Percentiles rank a stretch among this genome's conserved stretches.
phyloP scores from a whole-genome alignment of 2,888 invertebrate genomes.

The Sphaerophoria taeniata region DNA sequence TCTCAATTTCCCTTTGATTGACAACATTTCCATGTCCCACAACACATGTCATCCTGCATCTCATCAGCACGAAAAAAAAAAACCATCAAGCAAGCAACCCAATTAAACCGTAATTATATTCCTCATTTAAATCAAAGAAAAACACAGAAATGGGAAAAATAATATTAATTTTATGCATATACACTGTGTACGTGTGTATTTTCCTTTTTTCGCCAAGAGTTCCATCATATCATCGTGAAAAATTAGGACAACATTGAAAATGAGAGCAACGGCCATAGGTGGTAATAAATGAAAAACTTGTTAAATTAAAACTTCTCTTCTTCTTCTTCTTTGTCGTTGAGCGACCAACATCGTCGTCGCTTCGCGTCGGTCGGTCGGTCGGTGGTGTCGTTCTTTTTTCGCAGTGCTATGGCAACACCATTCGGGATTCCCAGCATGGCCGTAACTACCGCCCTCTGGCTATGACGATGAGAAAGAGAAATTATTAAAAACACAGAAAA shows the following conservation, averaged over 20 bases:
- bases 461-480: slow-evolving; percentile 40
- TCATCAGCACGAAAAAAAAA: too few relatives aligned
- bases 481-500: slow-evolving; percentile 30
- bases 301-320: slow-evolving; percentile 65
- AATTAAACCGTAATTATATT: slow-evolving; percentile 61
- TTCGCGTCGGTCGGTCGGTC: too few relatives aligned
- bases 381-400: too few relatives aligned
- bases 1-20: slow-evolving; percentile 36
- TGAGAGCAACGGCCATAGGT: slow-evolving; percentile 70
- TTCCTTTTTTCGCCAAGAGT: slow-evolving; percentile 1
- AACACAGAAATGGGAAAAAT: slow-evolving; percentile 14
- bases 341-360: too few relatives aligned
- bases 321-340: too few relatives aligned
- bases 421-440: slow-evolving; percentile 45
- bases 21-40: slow-evolving; percentile 20
- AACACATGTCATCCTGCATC: slow-evolving; percentile 39
- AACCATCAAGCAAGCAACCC: slow-evolving; percentile 38
- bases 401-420: not conserved
- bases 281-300: slow-evolving; percentile 71
- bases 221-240: slow-evolving; percentile 39
- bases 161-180: slow-evolving; percentile 34
- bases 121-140: slow-evolving; percentile 55
- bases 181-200: too few relatives aligned
- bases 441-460: slow-evolving; percentile 55
- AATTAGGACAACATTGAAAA: slow-evolving; percentile 65